These are phyloP conservation scores for Harpagifer antarcticus DNA, from an alignment of 2,797 vertebrate species.

Conservation along the genomic window DNA sequence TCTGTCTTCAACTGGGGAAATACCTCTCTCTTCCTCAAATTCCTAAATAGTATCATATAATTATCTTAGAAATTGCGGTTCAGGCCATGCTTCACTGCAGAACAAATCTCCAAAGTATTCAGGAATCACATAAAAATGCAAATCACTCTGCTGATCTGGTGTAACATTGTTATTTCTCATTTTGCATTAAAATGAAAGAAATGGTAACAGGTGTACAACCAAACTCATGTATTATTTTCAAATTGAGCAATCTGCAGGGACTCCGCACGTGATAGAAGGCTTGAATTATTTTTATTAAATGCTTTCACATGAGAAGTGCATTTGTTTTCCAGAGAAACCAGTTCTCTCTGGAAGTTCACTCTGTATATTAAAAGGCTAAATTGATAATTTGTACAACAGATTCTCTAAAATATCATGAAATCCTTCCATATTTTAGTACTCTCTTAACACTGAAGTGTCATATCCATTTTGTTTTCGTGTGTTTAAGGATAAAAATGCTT, in stretches of 20 bases:
- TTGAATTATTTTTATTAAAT: slow-evolving; percentile 49
- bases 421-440: slow-evolving; percentile 32
- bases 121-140: slow-evolving; percentile 78
- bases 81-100: slow-evolving; percentile 60
- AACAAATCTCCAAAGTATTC: slow-evolving; percentile 50
- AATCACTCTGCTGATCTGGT: slow-evolving; percentile 65
- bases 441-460: slow-evolving; percentile 55
- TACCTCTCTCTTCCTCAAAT: slow-evolving; percentile 60
- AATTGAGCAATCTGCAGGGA: slow-evolving; percentile 38
- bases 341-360: no score
- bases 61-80: slow-evolving; percentile 73
- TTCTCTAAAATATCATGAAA: slow-evolving; percentile 44
- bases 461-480: slow-evolving; percentile 61
- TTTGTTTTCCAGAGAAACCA: slow-evolving; percentile 31
- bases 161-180: slow-evolving; percentile 64
- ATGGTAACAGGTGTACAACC: slow-evolving; percentile 46
- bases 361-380: slow-evolving; percentile 38
- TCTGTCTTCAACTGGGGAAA: slow-evolving; percentile 68
- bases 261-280: slow-evolving; percentile 34
- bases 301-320: slow-evolving; percentile 45
- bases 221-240: slow-evolving; percentile 38
- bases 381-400: slow-evolving; percentile 33
- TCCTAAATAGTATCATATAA: slow-evolving; percentile 75
- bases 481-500: slow-evolving; percentile 35
- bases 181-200: slow-evolving; percentile 41